Evolutionary conservation across 2,888 invertebrate species (phyloP).

Genomic region (Meliscaeva auricollis): DNA sequence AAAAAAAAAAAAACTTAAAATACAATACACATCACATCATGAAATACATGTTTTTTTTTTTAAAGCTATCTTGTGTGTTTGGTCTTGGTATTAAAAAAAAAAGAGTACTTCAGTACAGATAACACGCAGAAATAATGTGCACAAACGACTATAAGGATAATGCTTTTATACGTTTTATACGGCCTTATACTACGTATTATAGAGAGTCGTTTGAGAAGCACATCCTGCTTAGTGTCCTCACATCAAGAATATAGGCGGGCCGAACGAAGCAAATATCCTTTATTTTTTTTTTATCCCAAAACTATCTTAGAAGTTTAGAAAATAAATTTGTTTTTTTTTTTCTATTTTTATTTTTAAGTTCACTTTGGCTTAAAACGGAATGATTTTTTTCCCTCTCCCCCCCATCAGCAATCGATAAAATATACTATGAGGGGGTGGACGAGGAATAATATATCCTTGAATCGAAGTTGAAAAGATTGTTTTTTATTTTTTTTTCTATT

Average conservation of each 20-base stretch:
- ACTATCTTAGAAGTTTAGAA: conserved; percentile 63
- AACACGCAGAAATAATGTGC: conserved; percentile 58
- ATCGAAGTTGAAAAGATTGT: conserved; percentile 32
- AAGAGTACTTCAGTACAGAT: conserved; percentile 56
- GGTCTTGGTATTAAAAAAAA: conserved; percentile 24
- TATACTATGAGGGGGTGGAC: conserved; percentile 3
- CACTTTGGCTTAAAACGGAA: conserved; percentile 56
- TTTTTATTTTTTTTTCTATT: conserved; percentile 2
- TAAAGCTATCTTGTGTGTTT: neutral
- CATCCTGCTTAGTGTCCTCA: conserved; percentile 18
- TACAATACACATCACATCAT: neutral
- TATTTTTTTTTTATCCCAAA: conserved; percentile 40
- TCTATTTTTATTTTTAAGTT: conserved; percentile 12
- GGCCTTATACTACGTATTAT: conserved; percentile 15
- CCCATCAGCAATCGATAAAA: conserved; percentile 62
- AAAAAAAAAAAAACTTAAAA: neutral
- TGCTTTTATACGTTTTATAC: conserved; percentile 54
- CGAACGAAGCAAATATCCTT: conserved; percentile 45
- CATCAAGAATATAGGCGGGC: conserved; percentile 48
- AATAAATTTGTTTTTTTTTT: conserved; percentile 44
- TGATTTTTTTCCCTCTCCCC: conserved; percentile 25
- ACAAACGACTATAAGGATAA: conserved; percentile 51
- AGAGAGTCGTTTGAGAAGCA: conserved; percentile 18
- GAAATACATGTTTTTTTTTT: neutral
- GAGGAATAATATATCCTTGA: conserved; percentile 46